Conservation (phyloP, 2,113 vertebrate genomes). For the Mobula birostris region DNA sequence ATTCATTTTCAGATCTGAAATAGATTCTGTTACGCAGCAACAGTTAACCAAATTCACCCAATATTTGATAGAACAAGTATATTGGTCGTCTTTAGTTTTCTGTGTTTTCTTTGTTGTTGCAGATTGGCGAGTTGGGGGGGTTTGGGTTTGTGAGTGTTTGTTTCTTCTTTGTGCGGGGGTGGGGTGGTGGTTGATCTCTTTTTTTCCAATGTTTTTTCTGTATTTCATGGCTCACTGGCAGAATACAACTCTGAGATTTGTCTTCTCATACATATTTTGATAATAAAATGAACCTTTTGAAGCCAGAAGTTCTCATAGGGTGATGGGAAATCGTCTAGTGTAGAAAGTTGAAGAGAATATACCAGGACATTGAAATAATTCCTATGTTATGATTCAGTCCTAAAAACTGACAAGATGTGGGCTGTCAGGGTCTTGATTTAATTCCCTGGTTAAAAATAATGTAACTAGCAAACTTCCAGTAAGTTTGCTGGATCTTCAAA, state of each 20-base stretch:
- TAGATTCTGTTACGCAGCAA: not conserved
- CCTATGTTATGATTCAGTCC: not conserved
- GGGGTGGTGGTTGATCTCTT: no score
- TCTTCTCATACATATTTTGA: no score
- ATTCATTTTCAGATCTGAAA: not conserved
- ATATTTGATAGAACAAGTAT: not conserved
- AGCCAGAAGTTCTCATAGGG: not conserved
- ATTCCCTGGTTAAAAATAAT: not conserved
- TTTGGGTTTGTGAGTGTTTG: no score
- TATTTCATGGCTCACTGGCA: no score
- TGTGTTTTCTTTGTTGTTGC: no score
- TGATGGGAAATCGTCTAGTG: not conserved
- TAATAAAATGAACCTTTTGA: no score
- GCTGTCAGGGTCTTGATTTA: not conserved
- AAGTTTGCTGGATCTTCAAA: not conserved
- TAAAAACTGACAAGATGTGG: not conserved
- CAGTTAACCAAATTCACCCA: not conserved
- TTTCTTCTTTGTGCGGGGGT: no score
- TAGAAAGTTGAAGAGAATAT: no score
- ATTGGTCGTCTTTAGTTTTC: no score
- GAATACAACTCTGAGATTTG: no score
- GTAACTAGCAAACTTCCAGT: not conserved
- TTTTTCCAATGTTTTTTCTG: no score
- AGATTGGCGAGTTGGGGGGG: no score
- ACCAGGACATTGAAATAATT: not conserved